Conservation (phyloP, 2,888 invertebrate genomes). For the Dyspetes luteomarginatus region DNA sequence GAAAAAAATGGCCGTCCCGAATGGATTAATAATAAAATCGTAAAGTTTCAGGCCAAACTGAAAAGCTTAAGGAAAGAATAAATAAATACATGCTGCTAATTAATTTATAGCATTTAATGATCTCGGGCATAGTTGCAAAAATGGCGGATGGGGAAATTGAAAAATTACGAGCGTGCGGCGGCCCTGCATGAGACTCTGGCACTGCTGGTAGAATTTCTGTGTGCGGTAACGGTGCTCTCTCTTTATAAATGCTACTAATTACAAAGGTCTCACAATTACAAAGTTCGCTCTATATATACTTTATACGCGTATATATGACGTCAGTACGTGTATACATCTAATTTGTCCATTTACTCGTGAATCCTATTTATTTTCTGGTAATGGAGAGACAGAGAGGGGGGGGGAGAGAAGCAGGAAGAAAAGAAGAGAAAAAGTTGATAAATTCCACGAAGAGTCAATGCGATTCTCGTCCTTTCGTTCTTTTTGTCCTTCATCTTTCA, state of each 20-base stretch:
- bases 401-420: constrained; percentile 6
- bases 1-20: no score
- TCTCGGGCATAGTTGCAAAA: constrained; percentile 33
- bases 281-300: not conserved
- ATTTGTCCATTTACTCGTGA: constrained; percentile 49
- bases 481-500: constrained; percentile 8
- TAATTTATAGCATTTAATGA: not conserved
- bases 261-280: constrained; percentile 76
- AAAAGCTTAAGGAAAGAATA: no score
- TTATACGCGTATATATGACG: constrained; percentile 11
- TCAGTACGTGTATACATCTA: constrained; percentile 41
- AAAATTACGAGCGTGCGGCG: constrained; percentile 12
- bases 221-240: constrained; percentile 70
- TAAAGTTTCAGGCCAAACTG: no score
- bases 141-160: constrained; percentile 52
- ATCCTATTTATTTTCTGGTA: not conserved
- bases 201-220: constrained; percentile 61
- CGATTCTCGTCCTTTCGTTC: constrained; percentile 27
- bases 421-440: constrained; percentile 33
- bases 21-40: no score
- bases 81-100: not conserved
- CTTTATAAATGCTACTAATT: constrained; percentile 80
- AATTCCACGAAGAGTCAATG: constrained; percentile 38
- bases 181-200: constrained; percentile 29
- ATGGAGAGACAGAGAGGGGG: constrained; percentile 17